phyloP scores from a whole-genome alignment of 2,888 invertebrate species.

The Eulithis prunata region DNA sequence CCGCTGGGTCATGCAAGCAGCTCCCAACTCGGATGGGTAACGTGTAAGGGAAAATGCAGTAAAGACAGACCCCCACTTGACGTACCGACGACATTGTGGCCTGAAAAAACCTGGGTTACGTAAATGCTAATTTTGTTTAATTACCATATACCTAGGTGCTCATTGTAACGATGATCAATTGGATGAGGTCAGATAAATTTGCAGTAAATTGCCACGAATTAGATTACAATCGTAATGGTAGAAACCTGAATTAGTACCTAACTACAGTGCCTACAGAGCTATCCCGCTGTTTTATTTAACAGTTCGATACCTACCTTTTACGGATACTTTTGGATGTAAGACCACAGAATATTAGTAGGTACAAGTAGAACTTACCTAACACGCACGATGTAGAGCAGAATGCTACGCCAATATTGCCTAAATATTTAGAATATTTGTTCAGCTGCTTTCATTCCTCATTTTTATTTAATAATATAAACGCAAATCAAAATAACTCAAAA shows the following conservation, averaged over 20 bases:
- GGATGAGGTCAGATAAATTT: constrained; percentile 72
- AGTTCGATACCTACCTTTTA: no score
- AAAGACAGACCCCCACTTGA: no score
- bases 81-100: background rate
- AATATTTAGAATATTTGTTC: background rate
- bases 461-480: constrained; percentile 6
- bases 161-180: constrained; percentile 68
- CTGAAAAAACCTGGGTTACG: constrained; percentile 38
- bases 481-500: constrained; percentile 28
- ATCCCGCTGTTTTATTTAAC: background rate
- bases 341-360: background rate
- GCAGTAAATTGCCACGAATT: constrained; percentile 64
- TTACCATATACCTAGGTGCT: constrained; percentile 56
- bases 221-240: constrained; percentile 43
- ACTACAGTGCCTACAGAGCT: background rate
- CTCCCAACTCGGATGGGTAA: no score
- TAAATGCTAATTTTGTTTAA: constrained; percentile 60
- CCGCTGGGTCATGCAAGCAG: no score
- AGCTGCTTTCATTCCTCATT: constrained; percentile 5
- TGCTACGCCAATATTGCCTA: background rate
- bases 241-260: constrained; percentile 7
- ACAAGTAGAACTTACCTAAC: no score
- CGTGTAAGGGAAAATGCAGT: no score
- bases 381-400: background rate
- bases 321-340: no score